These are phyloP conservation scores for Sweltsa coloradensis DNA, from an alignment of 1,140 invertebrate species.

Conservation along the genomic window DNA sequence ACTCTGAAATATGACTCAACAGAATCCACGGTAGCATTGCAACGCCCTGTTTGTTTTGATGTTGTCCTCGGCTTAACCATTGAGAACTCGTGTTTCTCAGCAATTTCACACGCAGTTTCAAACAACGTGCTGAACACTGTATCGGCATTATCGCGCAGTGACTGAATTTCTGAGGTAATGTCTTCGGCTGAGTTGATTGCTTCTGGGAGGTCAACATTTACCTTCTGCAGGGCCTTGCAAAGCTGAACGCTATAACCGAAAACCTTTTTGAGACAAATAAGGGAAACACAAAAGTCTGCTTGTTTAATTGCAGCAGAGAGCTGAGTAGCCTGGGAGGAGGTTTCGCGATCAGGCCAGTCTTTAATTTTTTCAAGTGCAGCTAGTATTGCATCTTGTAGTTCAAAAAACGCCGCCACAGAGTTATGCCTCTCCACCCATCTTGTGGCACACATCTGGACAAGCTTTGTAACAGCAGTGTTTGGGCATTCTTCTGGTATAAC, in stretches of 20 bases:
- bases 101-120: not conserved
- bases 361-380: slow-evolving; percentile 7
- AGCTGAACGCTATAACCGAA: slow-evolving; percentile 3
- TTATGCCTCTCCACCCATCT: slow-evolving; percentile 17
- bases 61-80: not conserved
- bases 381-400: slow-evolving; percentile 8
- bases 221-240: not conserved
- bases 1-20: too few species aligned
- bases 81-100: not conserved
- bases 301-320: slow-evolving; percentile 4
- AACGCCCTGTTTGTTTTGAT: not conserved
- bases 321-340: not conserved
- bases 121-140: not conserved
- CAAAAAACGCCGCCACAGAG: slow-evolving; percentile 13
- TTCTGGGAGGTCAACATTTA: not conserved
- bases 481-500: slow-evolving; percentile 7
- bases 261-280: slow-evolving; percentile 1
- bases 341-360: not conserved
- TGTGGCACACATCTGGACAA: slow-evolving; percentile 14
- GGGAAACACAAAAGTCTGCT: slow-evolving; percentile 4
- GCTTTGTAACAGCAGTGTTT: too few species aligned
- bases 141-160: not conserved
- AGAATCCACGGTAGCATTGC: not conserved
- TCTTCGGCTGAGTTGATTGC: not conserved
- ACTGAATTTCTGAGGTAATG: slow-evolving; percentile 1